These are phyloP conservation scores for Agrotis clavis DNA, from an alignment of 2,888 invertebrate genomes.

Conservation along the genomic window DNA sequence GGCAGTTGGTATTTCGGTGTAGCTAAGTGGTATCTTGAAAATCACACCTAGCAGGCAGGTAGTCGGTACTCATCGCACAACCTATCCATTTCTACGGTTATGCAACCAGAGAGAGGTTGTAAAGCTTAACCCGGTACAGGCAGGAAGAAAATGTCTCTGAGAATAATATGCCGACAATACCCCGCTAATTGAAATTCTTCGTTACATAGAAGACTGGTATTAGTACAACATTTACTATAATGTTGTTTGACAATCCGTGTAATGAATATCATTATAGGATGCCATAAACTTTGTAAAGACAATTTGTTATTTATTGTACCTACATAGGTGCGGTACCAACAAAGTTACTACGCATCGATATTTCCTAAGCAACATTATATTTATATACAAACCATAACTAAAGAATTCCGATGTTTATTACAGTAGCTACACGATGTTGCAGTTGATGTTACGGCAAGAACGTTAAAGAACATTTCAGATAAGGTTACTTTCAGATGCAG, in stretches of 20 bases:
- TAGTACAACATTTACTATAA: slow-evolving; percentile 31
- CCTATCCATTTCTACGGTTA: slow-evolving; percentile 53
- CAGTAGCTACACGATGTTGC: not conserved
- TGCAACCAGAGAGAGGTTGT: slow-evolving; percentile 66
- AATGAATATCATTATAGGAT: slow-evolving; percentile 44
- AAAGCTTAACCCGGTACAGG: slow-evolving; percentile 70
- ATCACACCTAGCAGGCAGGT: not conserved
- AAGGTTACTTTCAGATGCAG: not conserved
- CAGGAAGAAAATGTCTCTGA: slow-evolving; percentile 74
- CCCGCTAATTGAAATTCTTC: slow-evolving; percentile 69
- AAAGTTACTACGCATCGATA: slow-evolving; percentile 9
- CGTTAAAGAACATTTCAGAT: not conserved
- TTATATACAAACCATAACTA: not conserved
- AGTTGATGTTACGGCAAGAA: not conserved
- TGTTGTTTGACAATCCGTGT: slow-evolving; percentile 37
- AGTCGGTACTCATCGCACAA: not conserved
- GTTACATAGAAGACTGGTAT: slow-evolving; percentile 44
- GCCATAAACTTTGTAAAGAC: slow-evolving; percentile 30
- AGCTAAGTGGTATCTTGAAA: not conserved
- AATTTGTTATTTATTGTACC: slow-evolving; percentile 42
- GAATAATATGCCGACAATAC: slow-evolving; percentile 68
- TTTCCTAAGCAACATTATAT: slow-evolving; percentile 19
- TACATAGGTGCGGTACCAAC: not conserved
- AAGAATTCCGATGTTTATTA: not conserved
- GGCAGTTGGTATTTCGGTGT: no score